Evolutionary conservation across 2,797 vertebrate genomes (phyloP), one percentile per base, ranked within the genome.

Genomic region (Acropternis orthonyx): DNA sequence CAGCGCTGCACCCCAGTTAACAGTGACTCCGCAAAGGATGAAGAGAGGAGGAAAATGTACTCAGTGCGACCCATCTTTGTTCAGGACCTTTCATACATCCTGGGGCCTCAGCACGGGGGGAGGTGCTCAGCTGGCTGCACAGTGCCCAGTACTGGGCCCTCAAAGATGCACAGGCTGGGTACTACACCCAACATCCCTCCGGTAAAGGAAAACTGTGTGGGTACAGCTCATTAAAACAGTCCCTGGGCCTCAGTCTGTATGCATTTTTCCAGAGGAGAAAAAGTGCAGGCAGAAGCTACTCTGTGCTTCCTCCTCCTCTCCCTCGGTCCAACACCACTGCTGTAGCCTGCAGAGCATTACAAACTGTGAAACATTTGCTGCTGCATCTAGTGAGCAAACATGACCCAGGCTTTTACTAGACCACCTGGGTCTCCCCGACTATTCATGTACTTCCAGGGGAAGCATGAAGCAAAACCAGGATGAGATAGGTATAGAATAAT

Each of bases 141-240:
- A 12, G 22, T 48, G 44, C 51, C 49, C 9, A 8, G 32, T 18
- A 44, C 14, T 1, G 0, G 41, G 26, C 30, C 56, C 51, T 15
- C 59, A 26, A 32, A 51, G 41, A 13, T 48, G 36, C 26, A 23
- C 32, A 39, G 32, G 14, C 51, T 71, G 73, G 26, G 8, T 2
- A 2, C 17, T 37, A 5, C 11, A 37, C 12, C 20, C 3, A 3
- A 22, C 32, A 49, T 68, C 66, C 43, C 1, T 0, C 36, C 55
- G 41, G 3, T 22, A 14, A 26, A 8, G 55, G 6, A 68, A 2
- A 59, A 11, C 48, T 6, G 4, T 51, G 30, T n/a, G 11, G 30
- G 28, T 37, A n/a, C 32, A 76, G 28, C 8, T 67, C 23, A 2
- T 17, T 30, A 81, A 85, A 34, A 49, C 0, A 0, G 28, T 36